Conservation (phyloP, 2,888 invertebrate genomes). For the Phymatocera aterrima region DNA sequence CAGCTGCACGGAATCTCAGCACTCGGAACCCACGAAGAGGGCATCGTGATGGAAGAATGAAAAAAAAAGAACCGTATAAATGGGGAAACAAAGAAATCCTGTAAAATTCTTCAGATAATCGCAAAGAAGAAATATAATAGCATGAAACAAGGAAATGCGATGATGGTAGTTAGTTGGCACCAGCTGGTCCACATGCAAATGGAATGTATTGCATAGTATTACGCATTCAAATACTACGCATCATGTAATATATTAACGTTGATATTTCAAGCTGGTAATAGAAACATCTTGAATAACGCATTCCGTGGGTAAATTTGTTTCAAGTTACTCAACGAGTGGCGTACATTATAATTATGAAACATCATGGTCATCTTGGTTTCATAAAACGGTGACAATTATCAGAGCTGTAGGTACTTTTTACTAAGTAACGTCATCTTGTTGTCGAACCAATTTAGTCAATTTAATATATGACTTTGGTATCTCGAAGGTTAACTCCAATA, state of each 20-base stretch:
- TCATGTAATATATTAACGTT: background rate
- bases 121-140: background rate
- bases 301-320: background rate
- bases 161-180: background rate
- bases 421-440: conserved; percentile 1
- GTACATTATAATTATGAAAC: conserved; percentile 2
- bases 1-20: conserved; percentile 35
- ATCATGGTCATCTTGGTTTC: conserved; percentile 20
- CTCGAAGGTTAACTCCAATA: conserved; percentile 10
- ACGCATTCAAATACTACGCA: background rate
- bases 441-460: conserved; percentile 36
- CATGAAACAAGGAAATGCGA: background rate
- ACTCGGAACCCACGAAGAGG: conserved; percentile 20
- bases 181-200: background rate
- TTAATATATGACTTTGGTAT: conserved; percentile 19
- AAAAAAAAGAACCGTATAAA: background rate
- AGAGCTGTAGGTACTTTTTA: conserved; percentile 1
- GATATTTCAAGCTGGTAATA: background rate
- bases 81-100: background rate
- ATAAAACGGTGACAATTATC: conserved; percentile 9
- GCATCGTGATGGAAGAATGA: conserved; percentile 17
- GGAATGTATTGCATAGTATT: background rate
- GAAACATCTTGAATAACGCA: background rate
- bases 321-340: background rate
- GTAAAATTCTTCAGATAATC: background rate